Base-by-base conservation (phyloP, 2,113 vertebrate genomes). In the Arvicanthis niloticus region DNA sequence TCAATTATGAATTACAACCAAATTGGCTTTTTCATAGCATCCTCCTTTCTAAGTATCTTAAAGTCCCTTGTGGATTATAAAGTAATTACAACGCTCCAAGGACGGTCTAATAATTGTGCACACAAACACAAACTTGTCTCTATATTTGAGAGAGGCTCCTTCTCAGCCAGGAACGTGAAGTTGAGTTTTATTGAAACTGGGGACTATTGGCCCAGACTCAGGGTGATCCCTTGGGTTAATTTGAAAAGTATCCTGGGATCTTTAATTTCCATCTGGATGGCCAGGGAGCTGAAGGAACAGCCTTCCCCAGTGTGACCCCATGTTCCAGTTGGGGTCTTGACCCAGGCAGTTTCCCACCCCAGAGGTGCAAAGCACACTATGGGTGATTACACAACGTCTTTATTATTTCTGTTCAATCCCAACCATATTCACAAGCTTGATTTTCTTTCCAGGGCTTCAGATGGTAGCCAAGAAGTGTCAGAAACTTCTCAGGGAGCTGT, bases 1-100 rank as follows among this genome's bases (percentile, higher is more conserved):
- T 90, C 93, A 86, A 94, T 97, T 98, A 91, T 13, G 86, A 88
- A 98, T 97, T 95, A 96, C 78, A 95, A 90, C 75, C 75, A 70
- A 94, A 93, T 80, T 81, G 95, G 81, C 96, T 93, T 93, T 95
- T 98, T 90, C 97, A 97, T 89, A 84, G 95, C 96, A 97, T 88
- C 85, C 85, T 78, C 82, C 80, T 96, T 84, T 93, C 80, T 65
- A 67, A 78, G 62, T 91, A 96, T 97, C 88, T 93, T 75, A 89
- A 89, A 91, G 81, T 70, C 95, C 88, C 97, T 90, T 95, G 92
- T 94, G 88, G 81, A 93, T 72, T 96, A 40, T 87, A 92, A 96
- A 93, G 88, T 94, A 95, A 93, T 96, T 92, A 88, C 90, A 82
- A 92, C 2, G 40, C 93, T 95, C 84, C 0, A 22, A 87, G 88